These are phyloP conservation scores for Pteria penguin DNA, from an alignment of 2,888 invertebrate genomes.

Conservation along the genomic window DNA sequence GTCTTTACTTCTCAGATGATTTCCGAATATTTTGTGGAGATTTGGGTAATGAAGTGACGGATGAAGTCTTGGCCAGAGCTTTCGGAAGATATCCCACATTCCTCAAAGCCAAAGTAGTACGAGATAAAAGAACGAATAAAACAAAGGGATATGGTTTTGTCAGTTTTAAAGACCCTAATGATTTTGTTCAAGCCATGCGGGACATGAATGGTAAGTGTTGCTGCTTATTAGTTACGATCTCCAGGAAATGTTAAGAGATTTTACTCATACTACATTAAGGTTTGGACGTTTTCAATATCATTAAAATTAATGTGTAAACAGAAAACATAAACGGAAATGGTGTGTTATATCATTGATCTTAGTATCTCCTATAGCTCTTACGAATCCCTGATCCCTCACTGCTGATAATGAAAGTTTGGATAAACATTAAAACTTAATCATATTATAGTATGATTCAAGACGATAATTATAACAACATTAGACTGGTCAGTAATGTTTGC, in stretches of 20 bases:
- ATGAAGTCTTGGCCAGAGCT: conserved; percentile 96
- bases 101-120: conserved; percentile 94
- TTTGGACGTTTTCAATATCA: too few species aligned
- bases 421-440: too few species aligned
- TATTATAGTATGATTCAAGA: too few species aligned
- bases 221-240: not conserved
- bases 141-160: conserved; percentile 99
- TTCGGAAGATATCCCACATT: conserved; percentile 95
- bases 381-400: too few species aligned
- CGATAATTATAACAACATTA: too few species aligned
- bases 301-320: too few species aligned
- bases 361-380: too few species aligned
- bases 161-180: conserved; percentile 97
- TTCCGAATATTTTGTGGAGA: conserved; percentile 99
- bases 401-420: too few species aligned
- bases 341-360: too few species aligned
- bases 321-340: too few species aligned
- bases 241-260: not conserved
- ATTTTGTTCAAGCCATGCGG: conserved; percentile 98
- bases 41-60: conserved; percentile 98
- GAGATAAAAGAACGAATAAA: conserved; percentile 98
- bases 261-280: not conserved
- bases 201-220: conserved; percentile 96
- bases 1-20: conserved; percentile 85
- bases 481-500: too few species aligned